Base-by-base conservation (phyloP, 64 coral and sea anemone genomes). In the Astreopora myriophthalma region DNA sequence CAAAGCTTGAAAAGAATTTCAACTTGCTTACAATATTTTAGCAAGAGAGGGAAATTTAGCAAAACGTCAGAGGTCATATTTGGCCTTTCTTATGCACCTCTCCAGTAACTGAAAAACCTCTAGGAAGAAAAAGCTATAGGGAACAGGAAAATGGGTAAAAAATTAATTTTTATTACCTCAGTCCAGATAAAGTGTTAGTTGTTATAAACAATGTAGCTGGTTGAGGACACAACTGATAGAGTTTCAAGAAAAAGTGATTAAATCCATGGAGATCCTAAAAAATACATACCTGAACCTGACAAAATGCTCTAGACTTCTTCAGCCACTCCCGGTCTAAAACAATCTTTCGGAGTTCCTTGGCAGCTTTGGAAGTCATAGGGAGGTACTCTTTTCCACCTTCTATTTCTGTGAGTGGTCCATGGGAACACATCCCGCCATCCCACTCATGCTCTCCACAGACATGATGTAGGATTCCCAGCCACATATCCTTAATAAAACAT, bases 391-490 rank as follows among this genome's bases (percentile, higher is more conserved):
- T 91, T 5, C 78, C 89, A 34, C 65, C 67, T 58, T 91, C 89
- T 57, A 57, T 57, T 3, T 66, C 42, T 14, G 48, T 55, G 25
- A 91, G 51, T 13, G 89, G 89, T 17, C 89, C 89, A 84, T 81
- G 57, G 12, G 67, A 35, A 77, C 87, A 89, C 31, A 31, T 24
- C 12, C 87, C 85, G 28, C 64, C 85, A 17, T 22, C 35, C 85
- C 85, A 87, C 37, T 87, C 85, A 73, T 87, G 66, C 48, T 86
- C 80, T 34, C 71, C 80, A 92, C 38, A 33, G 5, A 85, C 48
- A 63, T 85, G 90, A 39, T 92, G 90, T 19, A 85, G 34, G 48
- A 92, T 79, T 8, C 90, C 90, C 73, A 92, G 70, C 90, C 90
- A 86, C 29, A 35, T 92, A 34, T 74, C 82, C 90, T 74, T 84